Evolutionary conservation across 2,113 vertebrate species (phyloP).

Genomic region (Eptatretus burgeri): DNA sequence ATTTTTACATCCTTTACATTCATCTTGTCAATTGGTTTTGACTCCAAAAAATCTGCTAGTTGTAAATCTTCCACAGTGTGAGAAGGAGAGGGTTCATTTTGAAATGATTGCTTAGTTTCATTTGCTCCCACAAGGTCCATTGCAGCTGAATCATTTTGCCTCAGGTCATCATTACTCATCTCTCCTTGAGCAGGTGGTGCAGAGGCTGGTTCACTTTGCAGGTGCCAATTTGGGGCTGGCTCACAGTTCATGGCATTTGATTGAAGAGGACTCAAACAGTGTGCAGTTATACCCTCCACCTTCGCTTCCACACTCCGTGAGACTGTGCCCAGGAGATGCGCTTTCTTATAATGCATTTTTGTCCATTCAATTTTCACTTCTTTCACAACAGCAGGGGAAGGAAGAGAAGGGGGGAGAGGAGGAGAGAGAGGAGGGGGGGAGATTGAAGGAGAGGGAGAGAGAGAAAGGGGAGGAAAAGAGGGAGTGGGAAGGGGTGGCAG

Average conservation of each 20-base stretch:
- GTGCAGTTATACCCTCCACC: background rate
- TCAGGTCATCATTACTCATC: background rate
- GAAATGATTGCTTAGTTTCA: background rate
- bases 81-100: too few species aligned
- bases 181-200: background rate
- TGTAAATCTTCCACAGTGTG: too few species aligned
- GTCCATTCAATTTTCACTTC: constrained; percentile 6
- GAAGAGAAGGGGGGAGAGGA: background rate
- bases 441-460: background rate
- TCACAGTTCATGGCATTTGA: background rate
- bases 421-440: background rate
- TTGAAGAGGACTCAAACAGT: background rate
- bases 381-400: background rate
- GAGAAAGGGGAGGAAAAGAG: background rate
- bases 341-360: constrained; percentile 6
- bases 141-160: constrained; percentile 1
- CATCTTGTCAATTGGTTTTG: too few species aligned
- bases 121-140: background rate
- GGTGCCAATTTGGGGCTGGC: background rate
- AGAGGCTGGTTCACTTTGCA: too few species aligned
- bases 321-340: background rate
- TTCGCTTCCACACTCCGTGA: background rate
- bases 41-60: too few species aligned
- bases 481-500: background rate
- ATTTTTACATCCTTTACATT: too few species aligned